Evolutionary conservation across 1,140 invertebrate species (phyloP), one percentile per base, ranked within the genome.

Genomic region (Microvelia longipes): DNA sequence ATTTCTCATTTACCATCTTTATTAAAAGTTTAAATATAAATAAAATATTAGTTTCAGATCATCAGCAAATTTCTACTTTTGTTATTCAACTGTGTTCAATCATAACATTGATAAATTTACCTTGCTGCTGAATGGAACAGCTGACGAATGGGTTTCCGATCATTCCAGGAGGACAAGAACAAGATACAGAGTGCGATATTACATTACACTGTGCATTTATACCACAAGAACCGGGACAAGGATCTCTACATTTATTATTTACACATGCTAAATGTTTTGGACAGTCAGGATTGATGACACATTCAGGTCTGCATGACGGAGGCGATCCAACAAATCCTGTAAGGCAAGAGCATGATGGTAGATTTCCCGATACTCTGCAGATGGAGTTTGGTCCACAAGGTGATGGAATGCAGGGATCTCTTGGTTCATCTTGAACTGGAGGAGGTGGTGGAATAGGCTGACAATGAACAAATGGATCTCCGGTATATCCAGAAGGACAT

Each of bases 381-480:
- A 85, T 80, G 0, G 86, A 82, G 76, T 87, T 85, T 2, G 82
- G 78, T 5, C 87, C 88, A 77, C 88, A 90, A 2, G 86, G 85
- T 29, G 83, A 84, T 35, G 81, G 79, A 70, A 82, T 71, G 76
- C 85, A 85, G 19, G 82, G 81, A 71, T 83, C 68, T 1, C 73
- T 69, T 1, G 66, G 15, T 30, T 69, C 25, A 13, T 67, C 26
- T 13, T 66, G 19, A 64, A 29, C 14, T 25, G 77, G 74, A 71
- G 75, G 78, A 77, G 71, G 73, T 73, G 74, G 69, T 26, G 15
- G 75, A 76, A 77, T 77, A 67, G 74, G 75, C 15, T 83, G 85
- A 74, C 88, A 90, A 73, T 85, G 79, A 2, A 82, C 78, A 75
- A 90, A 90, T 62, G 90, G 89, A 82, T 91, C 87, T 50, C 90